phyloP scores from a whole-genome alignment of 2,888 invertebrate genomes.

The Chrysolina haemoptera region DNA sequence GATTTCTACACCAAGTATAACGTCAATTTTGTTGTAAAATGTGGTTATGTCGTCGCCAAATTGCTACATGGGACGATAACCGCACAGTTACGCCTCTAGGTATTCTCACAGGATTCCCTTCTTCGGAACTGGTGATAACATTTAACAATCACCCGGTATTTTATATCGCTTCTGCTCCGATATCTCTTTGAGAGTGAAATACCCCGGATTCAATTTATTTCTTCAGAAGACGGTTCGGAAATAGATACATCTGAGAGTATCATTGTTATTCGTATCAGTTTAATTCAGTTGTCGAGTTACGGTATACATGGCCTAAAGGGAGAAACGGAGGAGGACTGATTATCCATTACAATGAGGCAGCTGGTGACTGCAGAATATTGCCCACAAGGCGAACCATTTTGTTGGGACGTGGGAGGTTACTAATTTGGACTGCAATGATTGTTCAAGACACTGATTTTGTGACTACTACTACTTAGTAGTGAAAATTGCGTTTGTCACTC shows the following conservation, averaged over 20 bases:
- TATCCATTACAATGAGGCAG: constrained; percentile 12
- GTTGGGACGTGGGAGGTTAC: neutral
- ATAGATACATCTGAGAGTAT: neutral
- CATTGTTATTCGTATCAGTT: constrained; percentile 17
- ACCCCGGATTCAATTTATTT: constrained; percentile 4
- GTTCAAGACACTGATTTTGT: no score
- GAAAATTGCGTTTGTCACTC: no score
- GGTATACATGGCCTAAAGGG: neutral
- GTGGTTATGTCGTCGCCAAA: no score
- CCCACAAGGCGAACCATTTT: neutral
- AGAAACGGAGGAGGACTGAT: constrained; percentile 1
- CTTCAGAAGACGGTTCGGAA: neutral
- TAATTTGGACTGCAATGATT: no score
- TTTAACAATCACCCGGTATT: neutral
- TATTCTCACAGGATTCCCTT: no score
- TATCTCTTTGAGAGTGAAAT: constrained; percentile 1
- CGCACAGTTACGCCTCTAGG: no score
- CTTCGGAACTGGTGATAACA: neutral
- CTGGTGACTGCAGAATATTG: constrained; percentile 1
- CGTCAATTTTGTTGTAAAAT: no score
- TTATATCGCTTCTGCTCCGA: neutral
- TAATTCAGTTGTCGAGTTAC: constrained; percentile 17
- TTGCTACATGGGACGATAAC: no score
- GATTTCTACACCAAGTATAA: no score
- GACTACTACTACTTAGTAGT: no score